phyloP scores from a whole-genome alignment of 2,113 vertebrate genomes.

The Jaculus jaculus region DNA sequence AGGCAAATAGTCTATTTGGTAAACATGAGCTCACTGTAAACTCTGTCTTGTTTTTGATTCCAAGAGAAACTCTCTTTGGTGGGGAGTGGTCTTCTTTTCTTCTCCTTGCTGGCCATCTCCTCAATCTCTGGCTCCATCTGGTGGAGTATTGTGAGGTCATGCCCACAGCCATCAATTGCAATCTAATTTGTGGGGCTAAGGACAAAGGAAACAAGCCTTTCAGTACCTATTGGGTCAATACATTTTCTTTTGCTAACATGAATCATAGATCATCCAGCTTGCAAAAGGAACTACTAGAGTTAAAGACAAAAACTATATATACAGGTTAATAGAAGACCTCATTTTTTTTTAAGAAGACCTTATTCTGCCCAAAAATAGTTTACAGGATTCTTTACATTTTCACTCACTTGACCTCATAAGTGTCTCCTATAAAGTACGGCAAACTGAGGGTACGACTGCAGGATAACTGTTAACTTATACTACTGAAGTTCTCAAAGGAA shows the following conservation, averaged over 20 bases:
- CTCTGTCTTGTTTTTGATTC: background rate
- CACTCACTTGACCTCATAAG: background rate
- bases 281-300: background rate
- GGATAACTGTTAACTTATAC: background rate
- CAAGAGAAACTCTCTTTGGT: background rate
- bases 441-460: background rate
- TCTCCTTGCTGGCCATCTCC: background rate
- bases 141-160: slow-evolving; percentile 65
- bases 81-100: slow-evolving; percentile 42
- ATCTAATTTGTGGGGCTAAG: background rate
- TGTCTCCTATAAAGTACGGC: background rate
- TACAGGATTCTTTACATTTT: background rate
- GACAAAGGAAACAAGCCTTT: background rate
- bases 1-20: background rate
- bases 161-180: background rate
- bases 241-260: background rate
- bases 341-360: background rate
- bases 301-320: background rate
- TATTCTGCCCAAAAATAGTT: background rate
- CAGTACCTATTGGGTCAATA: background rate
- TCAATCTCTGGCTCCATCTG: slow-evolving; percentile 80
- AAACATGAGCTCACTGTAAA: background rate
- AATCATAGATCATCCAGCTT: slow-evolving; percentile 13
- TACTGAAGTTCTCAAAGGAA: background rate
- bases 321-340: background rate